phyloP scores from a whole-genome alignment of 2,888 invertebrate species.

The Drosophila melanosoma region DNA sequence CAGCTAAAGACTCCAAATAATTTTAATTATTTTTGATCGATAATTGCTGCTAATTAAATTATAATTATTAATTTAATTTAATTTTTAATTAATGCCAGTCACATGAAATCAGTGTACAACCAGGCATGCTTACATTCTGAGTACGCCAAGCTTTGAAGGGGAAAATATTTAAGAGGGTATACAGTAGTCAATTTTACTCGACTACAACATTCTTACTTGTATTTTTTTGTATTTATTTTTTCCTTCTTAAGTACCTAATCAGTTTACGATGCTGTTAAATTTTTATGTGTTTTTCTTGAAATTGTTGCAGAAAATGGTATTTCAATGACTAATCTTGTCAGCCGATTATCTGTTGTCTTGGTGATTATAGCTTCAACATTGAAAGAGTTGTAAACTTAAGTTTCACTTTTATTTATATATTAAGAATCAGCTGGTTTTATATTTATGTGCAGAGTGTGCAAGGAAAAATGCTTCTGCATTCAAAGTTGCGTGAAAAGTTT shows the following conservation, averaged over 20 bases:
- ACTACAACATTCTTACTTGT: not conserved
- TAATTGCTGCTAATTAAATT: not conserved
- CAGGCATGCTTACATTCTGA: not conserved
- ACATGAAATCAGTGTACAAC: not conserved
- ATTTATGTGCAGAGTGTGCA: not conserved
- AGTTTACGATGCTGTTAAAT: not conserved
- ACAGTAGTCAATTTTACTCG: not conserved
- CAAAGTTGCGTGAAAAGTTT: constrained; percentile 73
- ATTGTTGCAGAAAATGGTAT: not conserved
- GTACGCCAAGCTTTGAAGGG: not conserved
- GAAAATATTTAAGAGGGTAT: not conserved
- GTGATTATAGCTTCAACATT: not conserved
- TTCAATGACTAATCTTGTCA: not conserved
- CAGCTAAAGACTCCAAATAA: not conserved
- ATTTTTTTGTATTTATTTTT: too few species aligned
- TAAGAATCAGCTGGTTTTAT: not conserved
- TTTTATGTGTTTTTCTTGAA: not conserved
- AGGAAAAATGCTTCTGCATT: constrained; percentile 40
- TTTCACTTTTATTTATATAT: not conserved
- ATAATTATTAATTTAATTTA: not conserved
- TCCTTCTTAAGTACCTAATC: not conserved
- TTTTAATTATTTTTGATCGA: not conserved
- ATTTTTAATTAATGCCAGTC: not conserved
- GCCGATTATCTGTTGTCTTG: not conserved
- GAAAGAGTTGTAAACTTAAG: not conserved